Percentiles rank a stretch among this genome's conserved stretches.
Evolutionary conservation across 2,888 invertebrate genomes (phyloP).

Genomic region (Chirona hameri): DNA sequence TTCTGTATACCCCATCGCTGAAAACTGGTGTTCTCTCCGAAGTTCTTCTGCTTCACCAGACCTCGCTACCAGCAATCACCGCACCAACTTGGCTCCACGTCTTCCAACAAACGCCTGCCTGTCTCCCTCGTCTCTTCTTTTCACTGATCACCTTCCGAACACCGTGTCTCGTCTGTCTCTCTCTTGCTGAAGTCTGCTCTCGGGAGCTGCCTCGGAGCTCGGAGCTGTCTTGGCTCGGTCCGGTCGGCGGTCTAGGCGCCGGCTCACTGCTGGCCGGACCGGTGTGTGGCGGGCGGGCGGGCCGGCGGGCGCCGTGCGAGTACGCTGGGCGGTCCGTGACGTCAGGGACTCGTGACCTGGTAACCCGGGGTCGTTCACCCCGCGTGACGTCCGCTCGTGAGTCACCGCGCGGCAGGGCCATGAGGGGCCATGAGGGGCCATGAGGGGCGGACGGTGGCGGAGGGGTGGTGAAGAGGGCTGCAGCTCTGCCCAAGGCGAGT

Average conservation of each 20-base stretch:
- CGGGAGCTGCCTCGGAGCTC: too few relatives aligned
- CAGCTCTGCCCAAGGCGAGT: too few relatives aligned
- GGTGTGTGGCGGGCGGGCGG: background rate
- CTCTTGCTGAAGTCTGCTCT: background rate
- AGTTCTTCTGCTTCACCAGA: background rate
- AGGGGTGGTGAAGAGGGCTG: constrained; percentile 2
- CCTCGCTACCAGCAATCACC: background rate
- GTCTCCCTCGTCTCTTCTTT: too few relatives aligned
- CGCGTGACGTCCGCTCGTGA: constrained; percentile 31
- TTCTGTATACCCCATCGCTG: background rate
- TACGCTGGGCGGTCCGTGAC: background rate
- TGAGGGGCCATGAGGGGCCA: constrained; percentile 14
- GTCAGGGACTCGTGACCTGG: background rate
- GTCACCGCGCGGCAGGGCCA: background rate
- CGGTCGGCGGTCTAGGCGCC: background rate
- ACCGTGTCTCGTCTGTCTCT: background rate
- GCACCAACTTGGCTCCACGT: too few relatives aligned
- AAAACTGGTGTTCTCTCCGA: background rate
- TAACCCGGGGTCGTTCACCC: constrained; percentile 30
- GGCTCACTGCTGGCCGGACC: background rate
- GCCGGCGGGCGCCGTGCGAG: background rate
- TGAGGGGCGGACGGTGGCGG: constrained; percentile 26
- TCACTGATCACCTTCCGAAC: too few relatives aligned
- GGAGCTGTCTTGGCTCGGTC: too few relatives aligned
- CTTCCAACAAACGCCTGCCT: too few relatives aligned